Evolutionary conservation across 2,797 vertebrate species (phyloP).

Genomic region (Eulemur coronatus): DNA sequence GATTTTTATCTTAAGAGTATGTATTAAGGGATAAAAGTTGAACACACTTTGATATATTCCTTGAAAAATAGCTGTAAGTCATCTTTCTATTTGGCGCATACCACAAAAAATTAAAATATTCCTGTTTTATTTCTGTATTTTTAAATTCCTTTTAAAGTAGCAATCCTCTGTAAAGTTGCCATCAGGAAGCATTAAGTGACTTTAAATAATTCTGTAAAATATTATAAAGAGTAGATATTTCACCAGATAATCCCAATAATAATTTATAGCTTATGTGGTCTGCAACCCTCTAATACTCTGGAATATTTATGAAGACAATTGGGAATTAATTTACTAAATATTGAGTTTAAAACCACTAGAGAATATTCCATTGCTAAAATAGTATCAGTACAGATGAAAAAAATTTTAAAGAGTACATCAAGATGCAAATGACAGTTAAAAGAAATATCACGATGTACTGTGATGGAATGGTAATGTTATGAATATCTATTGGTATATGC

Average conservation of each 20-base stretch:
- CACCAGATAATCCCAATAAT: slow-evolving; percentile 43
- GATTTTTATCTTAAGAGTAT: slow-evolving; percentile 54
- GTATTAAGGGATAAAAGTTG: slow-evolving; percentile 60
- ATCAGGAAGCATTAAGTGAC: slow-evolving; percentile 62
- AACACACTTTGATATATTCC: slow-evolving; percentile 49
- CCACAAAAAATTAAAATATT: slow-evolving; percentile 69
- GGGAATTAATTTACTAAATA: slow-evolving; percentile 46
- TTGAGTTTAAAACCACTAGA: slow-evolving; percentile 61
- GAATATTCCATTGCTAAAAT: slow-evolving; percentile 52
- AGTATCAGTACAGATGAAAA: slow-evolving; percentile 26
- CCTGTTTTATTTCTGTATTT: slow-evolving; percentile 48
- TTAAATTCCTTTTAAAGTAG: slow-evolving; percentile 64
- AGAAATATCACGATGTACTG: neutral
- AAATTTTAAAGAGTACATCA: slow-evolving; percentile 26
- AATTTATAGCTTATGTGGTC: neutral
- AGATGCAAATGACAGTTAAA: slow-evolving; percentile 41
- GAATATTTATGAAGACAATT: slow-evolving; percentile 49
- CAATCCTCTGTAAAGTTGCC: slow-evolving; percentile 59
- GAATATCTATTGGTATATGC: slow-evolving; percentile 41
- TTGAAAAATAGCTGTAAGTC: slow-evolving; percentile 55
- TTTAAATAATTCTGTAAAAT: slow-evolving; percentile 80
- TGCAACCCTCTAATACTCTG: neutral
- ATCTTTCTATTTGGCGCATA: slow-evolving; percentile 65
- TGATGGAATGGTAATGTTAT: slow-evolving; percentile 37
- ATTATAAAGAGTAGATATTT: slow-evolving; percentile 61